A percentile compares a stretch with the other conserved stretches of the same genome.
phyloP scores from a whole-genome alignment of 2,797 vertebrate genomes.

The Leptatherina wallacei region DNA sequence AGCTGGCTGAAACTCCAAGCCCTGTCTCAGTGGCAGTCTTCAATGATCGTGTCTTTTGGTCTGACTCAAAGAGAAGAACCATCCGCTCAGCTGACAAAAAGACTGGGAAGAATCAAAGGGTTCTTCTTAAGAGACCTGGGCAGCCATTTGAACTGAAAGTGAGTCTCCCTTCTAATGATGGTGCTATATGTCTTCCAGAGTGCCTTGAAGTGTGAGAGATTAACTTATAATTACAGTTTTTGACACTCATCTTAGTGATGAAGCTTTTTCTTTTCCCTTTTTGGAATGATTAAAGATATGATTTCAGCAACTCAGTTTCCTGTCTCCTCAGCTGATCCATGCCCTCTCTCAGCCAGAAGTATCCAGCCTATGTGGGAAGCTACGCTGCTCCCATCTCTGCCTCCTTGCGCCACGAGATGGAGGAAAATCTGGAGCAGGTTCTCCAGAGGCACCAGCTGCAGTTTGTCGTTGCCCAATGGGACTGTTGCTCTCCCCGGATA shows the following conservation, averaged over 20 bases:
- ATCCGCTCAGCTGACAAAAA: slow-evolving; percentile 87
- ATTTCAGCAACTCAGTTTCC: background rate
- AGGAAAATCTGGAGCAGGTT: slow-evolving; percentile 2
- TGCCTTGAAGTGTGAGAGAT: background rate
- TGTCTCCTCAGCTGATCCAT: slow-evolving; percentile 86
- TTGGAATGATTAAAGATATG: background rate
- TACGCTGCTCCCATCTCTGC: slow-evolving; percentile 89
- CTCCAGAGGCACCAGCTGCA: slow-evolving; percentile 47
- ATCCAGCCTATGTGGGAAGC: slow-evolving; percentile 78
- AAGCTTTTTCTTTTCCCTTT: background rate
- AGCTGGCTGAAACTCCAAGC: slow-evolving; percentile 84
- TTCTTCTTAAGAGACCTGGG: slow-evolving; percentile 87
- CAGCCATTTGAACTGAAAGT: slow-evolving; percentile 92
- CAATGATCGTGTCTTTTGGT: slow-evolving; percentile 91
- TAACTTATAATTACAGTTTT: background rate
- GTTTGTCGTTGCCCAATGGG: slow-evolving; percentile 86
- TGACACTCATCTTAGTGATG: background rate
- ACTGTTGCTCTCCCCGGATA: slow-evolving; percentile 80
- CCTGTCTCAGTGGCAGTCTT: slow-evolving; percentile 89
- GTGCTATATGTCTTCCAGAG: background rate
- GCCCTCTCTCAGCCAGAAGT: slow-evolving; percentile 79
- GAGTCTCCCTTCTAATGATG: slow-evolving; percentile 20
- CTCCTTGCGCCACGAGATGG: slow-evolving; percentile 75
- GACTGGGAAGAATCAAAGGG: slow-evolving; percentile 87
- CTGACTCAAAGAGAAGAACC: slow-evolving; percentile 85